Percentiles rank a stretch among this genome's conserved stretches.
Conservation (phyloP, 2,113 vertebrate genomes). For the Chamaetylas fuelleborni region DNA sequence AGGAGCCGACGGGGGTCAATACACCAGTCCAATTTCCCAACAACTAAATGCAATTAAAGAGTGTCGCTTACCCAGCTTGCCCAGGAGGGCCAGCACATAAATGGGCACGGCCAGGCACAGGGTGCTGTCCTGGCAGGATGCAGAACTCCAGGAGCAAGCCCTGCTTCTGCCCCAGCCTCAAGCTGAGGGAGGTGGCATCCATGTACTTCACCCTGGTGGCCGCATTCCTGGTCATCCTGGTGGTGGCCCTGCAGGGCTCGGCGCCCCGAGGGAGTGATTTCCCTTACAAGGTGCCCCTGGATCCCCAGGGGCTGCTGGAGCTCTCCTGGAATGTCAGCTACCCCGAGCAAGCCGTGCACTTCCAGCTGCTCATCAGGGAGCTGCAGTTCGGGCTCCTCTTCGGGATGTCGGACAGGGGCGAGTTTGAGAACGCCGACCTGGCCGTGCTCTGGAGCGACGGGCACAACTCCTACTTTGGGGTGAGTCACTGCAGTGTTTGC, state of each 20-base stretch:
- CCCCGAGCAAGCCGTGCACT: constrained; percentile 71
- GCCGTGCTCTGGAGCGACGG: constrained; percentile 87
- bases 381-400: constrained; percentile 82
- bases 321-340: constrained; percentile 95
- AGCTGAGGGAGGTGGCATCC: constrained; percentile 80
- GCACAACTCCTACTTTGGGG: constrained; percentile 84
- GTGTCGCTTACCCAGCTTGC: constrained; percentile 15
- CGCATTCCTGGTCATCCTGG: constrained; percentile 85
- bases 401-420: constrained; percentile 90
- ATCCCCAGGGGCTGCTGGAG: constrained; percentile 80
- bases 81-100: constrained; percentile 70
- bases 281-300: constrained; percentile 84
- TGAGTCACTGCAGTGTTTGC: constrained; percentile 37
- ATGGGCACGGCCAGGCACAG: not conserved
- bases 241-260: constrained; percentile 84
- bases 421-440: constrained; percentile 85
- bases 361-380: constrained; percentile 77
- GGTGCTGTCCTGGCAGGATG: constrained; percentile 17
- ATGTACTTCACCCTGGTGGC: constrained; percentile 88
- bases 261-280: constrained; percentile 42
- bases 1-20: constrained; percentile 65
- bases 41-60: constrained; percentile 86
- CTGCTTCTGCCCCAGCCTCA: constrained; percentile 60
- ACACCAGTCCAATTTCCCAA: constrained; percentile 86
- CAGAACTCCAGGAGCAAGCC: constrained; percentile 15